Percentiles rank a stretch among this genome's conserved stretches.
Evolutionary conservation across 2,888 invertebrate species (phyloP).

Genomic region (Lasiommata megera): DNA sequence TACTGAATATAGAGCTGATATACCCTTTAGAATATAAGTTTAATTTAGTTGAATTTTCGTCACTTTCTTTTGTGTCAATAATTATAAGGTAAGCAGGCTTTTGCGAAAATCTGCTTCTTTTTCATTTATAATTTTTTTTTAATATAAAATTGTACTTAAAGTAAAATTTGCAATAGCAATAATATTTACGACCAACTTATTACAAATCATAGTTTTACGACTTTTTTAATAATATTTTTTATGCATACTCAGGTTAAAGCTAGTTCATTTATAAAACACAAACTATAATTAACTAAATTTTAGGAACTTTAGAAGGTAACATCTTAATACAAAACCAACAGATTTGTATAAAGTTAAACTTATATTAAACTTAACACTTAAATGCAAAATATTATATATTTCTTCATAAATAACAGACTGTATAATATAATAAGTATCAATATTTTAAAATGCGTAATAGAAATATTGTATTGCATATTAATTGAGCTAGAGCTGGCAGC

Average conservation of each 20-base stretch:
- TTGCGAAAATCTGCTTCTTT: too few relatives aligned
- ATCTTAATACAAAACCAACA: slow-evolving; percentile 1
- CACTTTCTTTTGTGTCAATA: too few relatives aligned
- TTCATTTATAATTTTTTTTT: too few relatives aligned
- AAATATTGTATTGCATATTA: background rate
- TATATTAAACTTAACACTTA: background rate
- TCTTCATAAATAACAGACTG: background rate
- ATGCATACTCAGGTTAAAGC: background rate
- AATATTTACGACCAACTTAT: too few relatives aligned
- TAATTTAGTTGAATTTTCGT: too few relatives aligned
- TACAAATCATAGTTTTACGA: background rate
- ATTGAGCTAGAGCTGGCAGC: background rate
- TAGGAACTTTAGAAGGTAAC: slow-evolving; percentile 37
- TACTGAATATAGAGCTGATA: too few relatives aligned
- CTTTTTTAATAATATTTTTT: background rate
- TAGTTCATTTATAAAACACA: background rate
- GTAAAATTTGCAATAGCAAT: too few relatives aligned
- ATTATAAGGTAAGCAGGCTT: too few relatives aligned
- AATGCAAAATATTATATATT: slow-evolving; percentile 3
- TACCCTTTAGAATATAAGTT: too few relatives aligned
- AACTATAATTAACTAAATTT: slow-evolving; percentile 21
- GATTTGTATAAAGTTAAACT: slow-evolving; percentile 5
- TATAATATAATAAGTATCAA: background rate
- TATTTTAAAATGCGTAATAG: background rate
- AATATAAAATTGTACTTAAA: too few relatives aligned